Base-by-base conservation (phyloP, 1,140 invertebrate species). In the Anagrus nilaparvatae region DNA sequence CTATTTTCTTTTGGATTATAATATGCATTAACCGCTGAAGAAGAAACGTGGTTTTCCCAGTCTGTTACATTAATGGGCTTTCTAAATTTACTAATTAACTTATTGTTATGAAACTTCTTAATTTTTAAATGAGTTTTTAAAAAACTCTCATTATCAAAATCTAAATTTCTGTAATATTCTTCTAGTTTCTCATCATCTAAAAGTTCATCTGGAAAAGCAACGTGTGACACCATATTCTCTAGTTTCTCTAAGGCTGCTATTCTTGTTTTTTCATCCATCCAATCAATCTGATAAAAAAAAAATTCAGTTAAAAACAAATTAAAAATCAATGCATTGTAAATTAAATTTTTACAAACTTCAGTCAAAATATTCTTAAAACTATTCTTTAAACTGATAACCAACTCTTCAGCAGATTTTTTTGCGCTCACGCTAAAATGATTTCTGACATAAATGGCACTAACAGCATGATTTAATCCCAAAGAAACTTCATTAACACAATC, bases 371-470 rank as follows among this genome's bases (percentile, higher is more conserved):
- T n/a, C n/a, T n/a, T n/a, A n/a, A n/a, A n/a, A n/a, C n/a, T n/a
- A n/a, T n/a, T n/a, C n/a, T n/a, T n/a, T n/a, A n/a, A 46, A 85
- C 78, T 14, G 73, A 67, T 49, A 3, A 84, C 79, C 78, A 84
- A 82, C 43, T 76, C 72, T 35, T 76, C 55, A 3, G 79, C 79
- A 38, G 63, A 69, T 28, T 63, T 61, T 46, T 70, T 67, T 2
- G 71, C 65, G 16, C 64, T 64, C 47, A 71, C 68, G 40, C 73
- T 57, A 54, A 75, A 75, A 46, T 76, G 73, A 48, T 71, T 70
- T 5, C 70, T 53, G 2, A 76, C 67, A 61, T 77, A 75, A 6
- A 79, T 51, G 18, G 75, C 65, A 29, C 76, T 71, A 28, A 78
- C 74, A 21, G 27, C 27, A 21, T 70, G 63, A 0, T 73, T 69